Conservation (phyloP, 2,888 invertebrate species). For the Drosophila putrida region DNA sequence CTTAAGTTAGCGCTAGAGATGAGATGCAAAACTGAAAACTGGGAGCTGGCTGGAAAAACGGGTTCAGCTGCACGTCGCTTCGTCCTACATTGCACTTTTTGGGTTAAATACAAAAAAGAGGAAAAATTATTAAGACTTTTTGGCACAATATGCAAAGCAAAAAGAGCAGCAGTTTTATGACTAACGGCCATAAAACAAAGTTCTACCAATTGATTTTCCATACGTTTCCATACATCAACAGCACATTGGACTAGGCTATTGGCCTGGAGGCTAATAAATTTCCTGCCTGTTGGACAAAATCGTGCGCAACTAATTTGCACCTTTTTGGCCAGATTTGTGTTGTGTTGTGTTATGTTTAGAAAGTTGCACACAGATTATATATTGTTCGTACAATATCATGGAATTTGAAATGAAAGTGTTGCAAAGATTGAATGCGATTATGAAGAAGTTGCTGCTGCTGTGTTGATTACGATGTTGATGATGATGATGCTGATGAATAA, state of each 20-base stretch:
- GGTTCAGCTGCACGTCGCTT: slow-evolving; percentile 64
- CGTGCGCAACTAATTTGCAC: slow-evolving; percentile 78
- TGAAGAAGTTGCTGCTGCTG: slow-evolving; percentile 8
- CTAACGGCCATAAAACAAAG: slow-evolving; percentile 52
- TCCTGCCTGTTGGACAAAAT: slow-evolving; percentile 48
- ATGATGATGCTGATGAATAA: slow-evolving; percentile 25
- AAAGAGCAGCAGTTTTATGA: slow-evolving; percentile 47
- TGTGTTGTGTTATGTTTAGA: slow-evolving; percentile 59
- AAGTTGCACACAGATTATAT: slow-evolving; percentile 58
- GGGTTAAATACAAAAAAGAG: slow-evolving; percentile 61
- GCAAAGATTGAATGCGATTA: slow-evolving; percentile 37
- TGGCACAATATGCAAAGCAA: slow-evolving; percentile 64
- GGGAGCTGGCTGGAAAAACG: slow-evolving; percentile 63
- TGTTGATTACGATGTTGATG: slow-evolving; percentile 10
- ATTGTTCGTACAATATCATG: slow-evolving; percentile 29
- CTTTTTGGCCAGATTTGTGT: slow-evolving; percentile 48
- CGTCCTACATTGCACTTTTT: slow-evolving; percentile 79
- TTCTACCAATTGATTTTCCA: slow-evolving; percentile 75
- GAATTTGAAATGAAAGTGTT: slow-evolving; percentile 71
- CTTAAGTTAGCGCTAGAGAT: slow-evolving; percentile 37
- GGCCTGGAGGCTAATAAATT: slow-evolving; percentile 55
- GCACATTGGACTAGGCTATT: slow-evolving; percentile 12
- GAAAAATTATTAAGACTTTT: slow-evolving; percentile 17
- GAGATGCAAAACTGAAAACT: slow-evolving; percentile 49
- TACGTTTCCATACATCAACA: slow-evolving; percentile 14